Base-by-base conservation (phyloP, 2,113 vertebrate genomes). In the Murina feae region DNA sequence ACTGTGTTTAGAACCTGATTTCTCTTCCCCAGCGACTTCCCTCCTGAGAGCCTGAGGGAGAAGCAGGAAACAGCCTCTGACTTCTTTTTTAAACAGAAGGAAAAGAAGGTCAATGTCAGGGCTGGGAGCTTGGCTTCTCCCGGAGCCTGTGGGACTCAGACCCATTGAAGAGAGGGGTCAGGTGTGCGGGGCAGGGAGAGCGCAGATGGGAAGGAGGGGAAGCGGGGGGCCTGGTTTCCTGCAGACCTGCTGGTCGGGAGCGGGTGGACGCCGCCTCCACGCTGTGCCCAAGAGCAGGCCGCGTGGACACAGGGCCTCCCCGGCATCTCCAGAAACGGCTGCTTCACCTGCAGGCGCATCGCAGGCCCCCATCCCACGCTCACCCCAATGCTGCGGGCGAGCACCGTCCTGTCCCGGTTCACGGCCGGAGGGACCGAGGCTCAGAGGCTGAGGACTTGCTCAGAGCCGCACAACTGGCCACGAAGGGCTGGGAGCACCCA, bases 1-100 rank as follows among this genome's bases (percentile, higher is more conserved):
- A 98, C 97, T 98, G 97, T 98, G 98, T 98, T 98, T 98, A 98
- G 98, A 97, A 78, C 82, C 97, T 97, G 98, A 98, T 98, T 98
- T 98, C 96, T 98, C 98, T 97, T 4, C 25, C 97, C 97, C 95
- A 93, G 97, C 98, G 97, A 98, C 97, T 98, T 98, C 96, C 97
- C 93, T 96, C 94, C 96, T 97, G 97, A 97, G 97, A 89, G 72
- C 87, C 81, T 71, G 93, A 86, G 39, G 89, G 96, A 95, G 89
- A 88, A 63, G 79, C 96, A 86, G 0, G 35, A 72, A 96, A 42
- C 4, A 9, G 20, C 94, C 74, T 75, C 66, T n/a, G 55, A 8
- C 47, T 37, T 39, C 53, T n/a, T 37, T 66, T 44, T 35, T 37
- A 5, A 69, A 76, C n/a, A 58, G 39, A 86, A 79, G 13, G 32